phyloP scores from a whole-genome alignment of 2,888 invertebrate genomes.

The Tolmerus cingulatus region DNA sequence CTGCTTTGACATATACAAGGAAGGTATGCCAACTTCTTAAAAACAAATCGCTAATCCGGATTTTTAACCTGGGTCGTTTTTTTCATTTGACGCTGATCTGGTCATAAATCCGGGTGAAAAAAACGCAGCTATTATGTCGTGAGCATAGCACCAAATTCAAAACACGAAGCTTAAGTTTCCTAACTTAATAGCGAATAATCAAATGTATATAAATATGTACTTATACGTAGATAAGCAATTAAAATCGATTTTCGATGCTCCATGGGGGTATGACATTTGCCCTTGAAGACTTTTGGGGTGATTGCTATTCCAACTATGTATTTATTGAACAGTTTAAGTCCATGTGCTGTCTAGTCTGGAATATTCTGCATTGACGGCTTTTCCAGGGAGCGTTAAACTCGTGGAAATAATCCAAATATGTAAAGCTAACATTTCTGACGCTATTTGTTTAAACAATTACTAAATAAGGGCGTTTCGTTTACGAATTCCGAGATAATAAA shows the following conservation, averaged over 20 bases:
- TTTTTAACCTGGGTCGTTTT: too few species aligned
- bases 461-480: neutral
- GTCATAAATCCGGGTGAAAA: too few species aligned
- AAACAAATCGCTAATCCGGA: too few species aligned
- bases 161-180: neutral
- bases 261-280: neutral
- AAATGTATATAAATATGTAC: neutral
- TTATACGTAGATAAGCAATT: neutral
- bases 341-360: neutral
- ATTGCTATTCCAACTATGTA: neutral
- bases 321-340: neutral
- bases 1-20: too few species aligned
- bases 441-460: neutral
- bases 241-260: constrained; percentile 15
- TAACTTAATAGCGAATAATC: neutral
- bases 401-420: neutral
- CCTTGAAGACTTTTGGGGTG: neutral
- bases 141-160: neutral
- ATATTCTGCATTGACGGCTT: neutral
- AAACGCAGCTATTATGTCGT: too few species aligned
- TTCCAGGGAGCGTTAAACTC: neutral
- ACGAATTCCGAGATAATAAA: neutral
- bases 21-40: too few species aligned
- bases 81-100: too few species aligned
- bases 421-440: neutral